phyloP scores from a whole-genome alignment of 2,888 invertebrate species.

The Metalampra italica region DNA sequence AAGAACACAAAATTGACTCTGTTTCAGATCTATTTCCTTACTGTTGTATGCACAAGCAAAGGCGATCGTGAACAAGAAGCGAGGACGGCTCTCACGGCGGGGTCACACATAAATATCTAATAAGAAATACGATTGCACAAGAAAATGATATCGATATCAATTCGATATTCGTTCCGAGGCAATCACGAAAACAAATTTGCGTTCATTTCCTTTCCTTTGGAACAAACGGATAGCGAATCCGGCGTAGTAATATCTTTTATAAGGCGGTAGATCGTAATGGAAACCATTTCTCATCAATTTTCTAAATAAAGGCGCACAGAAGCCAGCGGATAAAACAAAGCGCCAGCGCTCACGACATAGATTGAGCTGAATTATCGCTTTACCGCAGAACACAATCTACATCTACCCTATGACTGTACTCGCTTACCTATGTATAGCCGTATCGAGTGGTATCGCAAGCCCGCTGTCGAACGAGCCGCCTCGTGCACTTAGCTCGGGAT shows the following conservation, averaged over 20 bases:
- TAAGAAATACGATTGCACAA: constrained; percentile 65
- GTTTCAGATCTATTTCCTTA: constrained; percentile 6
- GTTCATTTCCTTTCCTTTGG: constrained; percentile 75
- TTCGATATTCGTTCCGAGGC: constrained; percentile 67
- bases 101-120: constrained; percentile 65
- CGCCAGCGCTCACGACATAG: constrained; percentile 75
- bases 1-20: constrained; percentile 1
- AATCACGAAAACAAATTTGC: constrained; percentile 78
- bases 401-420: constrained; percentile 6
- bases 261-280: constrained; percentile 74
- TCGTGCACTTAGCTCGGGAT: constrained; percentile 50
- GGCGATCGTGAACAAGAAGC: constrained; percentile 39
- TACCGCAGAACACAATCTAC: constrained; percentile 77
- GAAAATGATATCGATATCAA: constrained; percentile 71
- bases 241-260: constrained; percentile 64
- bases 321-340: constrained; percentile 77
- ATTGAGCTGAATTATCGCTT: constrained; percentile 78
- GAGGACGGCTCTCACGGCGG: constrained; percentile 58
- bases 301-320: constrained; percentile 78
- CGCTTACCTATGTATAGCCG: constrained; percentile 16
- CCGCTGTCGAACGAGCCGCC: constrained; percentile 34
- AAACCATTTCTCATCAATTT: constrained; percentile 79
- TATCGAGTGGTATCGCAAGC: constrained; percentile 19
- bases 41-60: constrained; percentile 13
- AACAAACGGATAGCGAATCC: constrained; percentile 55